Conservation (phyloP, 2,113 vertebrate genomes). For the Notiomystis cincta region DNA sequence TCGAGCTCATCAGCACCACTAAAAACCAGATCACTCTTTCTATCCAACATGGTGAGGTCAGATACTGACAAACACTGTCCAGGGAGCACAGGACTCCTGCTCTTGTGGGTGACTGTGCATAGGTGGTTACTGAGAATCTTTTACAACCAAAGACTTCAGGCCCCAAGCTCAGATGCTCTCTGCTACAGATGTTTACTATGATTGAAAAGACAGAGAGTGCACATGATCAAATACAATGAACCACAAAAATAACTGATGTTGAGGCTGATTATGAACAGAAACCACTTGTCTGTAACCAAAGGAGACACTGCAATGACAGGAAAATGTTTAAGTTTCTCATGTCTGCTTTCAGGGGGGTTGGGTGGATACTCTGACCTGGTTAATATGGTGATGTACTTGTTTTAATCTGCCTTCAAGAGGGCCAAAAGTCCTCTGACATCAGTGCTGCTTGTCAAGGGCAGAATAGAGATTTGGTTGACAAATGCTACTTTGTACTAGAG, state of each 20-base stretch:
- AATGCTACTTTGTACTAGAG: neutral
- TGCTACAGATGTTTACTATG: neutral
- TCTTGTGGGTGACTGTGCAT: neutral
- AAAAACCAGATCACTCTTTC: neutral
- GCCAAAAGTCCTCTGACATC: neutral
- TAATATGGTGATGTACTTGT: fast-evolving
- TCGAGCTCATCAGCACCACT: neutral
- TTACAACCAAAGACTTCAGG: neutral
- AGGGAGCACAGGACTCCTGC: neutral
- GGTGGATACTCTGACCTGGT: neutral
- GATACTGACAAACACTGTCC: neutral
- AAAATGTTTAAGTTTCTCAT: neutral
- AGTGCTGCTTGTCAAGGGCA: neutral
- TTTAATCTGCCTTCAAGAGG: neutral
- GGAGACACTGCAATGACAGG: neutral
- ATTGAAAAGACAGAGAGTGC: neutral
- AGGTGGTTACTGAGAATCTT: neutral
- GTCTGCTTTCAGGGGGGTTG: neutral
- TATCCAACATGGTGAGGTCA: neutral
- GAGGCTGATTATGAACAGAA: neutral
- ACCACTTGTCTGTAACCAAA: neutral
- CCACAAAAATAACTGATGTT: neutral
- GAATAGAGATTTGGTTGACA: neutral
- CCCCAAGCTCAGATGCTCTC: neutral
- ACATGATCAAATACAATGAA: neutral